Conservation (phyloP, 2,888 invertebrate genomes). For the Thereva unica region DNA sequence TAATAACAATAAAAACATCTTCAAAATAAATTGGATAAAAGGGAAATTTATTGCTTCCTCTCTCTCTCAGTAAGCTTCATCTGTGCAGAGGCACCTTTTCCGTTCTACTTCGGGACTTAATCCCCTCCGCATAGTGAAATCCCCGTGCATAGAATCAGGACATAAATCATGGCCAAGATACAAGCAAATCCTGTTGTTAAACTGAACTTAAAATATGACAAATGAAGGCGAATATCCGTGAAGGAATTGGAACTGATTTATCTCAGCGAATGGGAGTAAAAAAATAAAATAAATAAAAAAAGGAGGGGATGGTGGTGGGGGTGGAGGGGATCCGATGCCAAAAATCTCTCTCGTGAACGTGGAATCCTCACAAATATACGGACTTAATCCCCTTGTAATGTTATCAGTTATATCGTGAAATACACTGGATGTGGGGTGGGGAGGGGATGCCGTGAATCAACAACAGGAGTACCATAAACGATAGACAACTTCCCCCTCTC, state of each 20-base stretch:
- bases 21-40: too few relatives aligned
- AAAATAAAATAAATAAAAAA: background rate
- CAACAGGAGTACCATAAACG: too few relatives aligned
- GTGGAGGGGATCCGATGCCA: background rate
- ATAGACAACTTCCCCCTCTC: background rate
- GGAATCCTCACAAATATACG: too few relatives aligned
- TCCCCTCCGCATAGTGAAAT: background rate
- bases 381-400: too few relatives aligned
- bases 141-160: conserved; percentile 3
- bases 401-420: too few relatives aligned
- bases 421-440: too few relatives aligned
- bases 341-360: too few relatives aligned
- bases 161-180: conserved; percentile 17
- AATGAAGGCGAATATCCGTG: conserved; percentile 15
- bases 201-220: conserved; percentile 18
- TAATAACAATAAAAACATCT: too few relatives aligned
- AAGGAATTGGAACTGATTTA: conserved; percentile 18
- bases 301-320: background rate
- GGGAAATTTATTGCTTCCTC: too few relatives aligned
- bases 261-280: conserved; percentile 3
- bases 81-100: background rate
- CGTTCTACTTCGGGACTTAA: conserved; percentile 4
- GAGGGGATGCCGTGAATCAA: too few relatives aligned
- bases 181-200: conserved; percentile 2
- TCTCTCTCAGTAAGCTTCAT: too few relatives aligned